A percentile compares a stretch with the other conserved stretches of the same genome.
Evolutionary conservation across 1,140 invertebrate genomes (phyloP).

Genomic region (Spodoptera litura): DNA sequence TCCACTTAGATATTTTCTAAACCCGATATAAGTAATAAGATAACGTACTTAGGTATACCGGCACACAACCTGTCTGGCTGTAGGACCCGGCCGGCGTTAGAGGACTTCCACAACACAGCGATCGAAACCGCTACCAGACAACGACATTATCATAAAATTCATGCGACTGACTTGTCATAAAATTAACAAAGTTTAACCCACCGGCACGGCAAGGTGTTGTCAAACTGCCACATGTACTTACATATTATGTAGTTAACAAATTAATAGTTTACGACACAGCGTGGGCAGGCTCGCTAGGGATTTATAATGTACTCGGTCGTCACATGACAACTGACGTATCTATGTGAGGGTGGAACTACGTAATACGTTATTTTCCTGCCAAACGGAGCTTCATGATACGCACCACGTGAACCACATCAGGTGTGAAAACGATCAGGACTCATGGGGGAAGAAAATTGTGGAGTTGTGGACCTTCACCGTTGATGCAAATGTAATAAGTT

Average conservation of each 20-base stretch:
- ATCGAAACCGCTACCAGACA: neutral
- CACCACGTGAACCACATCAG: neutral
- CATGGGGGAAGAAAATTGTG: neutral
- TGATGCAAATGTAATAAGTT: no score
- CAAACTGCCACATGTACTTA: conserved; percentile 1
- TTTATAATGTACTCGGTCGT: neutral
- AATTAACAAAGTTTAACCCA: conserved; percentile 7
- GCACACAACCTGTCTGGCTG: no score
- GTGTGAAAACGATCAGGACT: conserved; percentile 5
- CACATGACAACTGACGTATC: neutral
- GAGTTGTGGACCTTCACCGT: no score
- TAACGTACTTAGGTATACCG: no score
- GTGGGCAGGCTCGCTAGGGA: neutral
- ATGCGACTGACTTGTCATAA: neutral
- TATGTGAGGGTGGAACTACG: conserved; percentile 2
- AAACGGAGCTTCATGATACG: neutral
- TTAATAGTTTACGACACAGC: conserved; percentile 4
- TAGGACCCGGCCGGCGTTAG: no score
- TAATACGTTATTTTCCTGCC: neutral
- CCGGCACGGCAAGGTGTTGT: neutral
- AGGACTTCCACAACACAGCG: no score
- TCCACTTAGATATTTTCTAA: no score
- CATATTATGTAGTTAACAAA: conserved; percentile 4
- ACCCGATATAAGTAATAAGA: no score
- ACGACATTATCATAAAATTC: neutral